A percentile compares a stretch with the other conserved stretches of the same genome.
Evolutionary conservation across 30 jellyfish, hydroid and myxozoan species (phyloP).

Genomic region (Phacellophora camtschatica): DNA sequence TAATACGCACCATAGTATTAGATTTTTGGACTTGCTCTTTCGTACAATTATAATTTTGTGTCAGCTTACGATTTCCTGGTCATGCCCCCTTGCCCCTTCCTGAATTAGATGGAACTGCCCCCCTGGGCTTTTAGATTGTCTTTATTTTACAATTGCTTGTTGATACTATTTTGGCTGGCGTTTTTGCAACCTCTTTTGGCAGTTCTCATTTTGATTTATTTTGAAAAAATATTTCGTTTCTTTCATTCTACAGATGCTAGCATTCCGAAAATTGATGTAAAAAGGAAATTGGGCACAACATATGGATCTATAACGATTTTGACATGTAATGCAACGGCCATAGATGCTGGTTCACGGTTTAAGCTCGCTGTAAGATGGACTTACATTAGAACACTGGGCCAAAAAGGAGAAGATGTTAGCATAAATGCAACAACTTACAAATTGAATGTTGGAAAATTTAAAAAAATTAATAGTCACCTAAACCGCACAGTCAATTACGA

Average conservation of each 20-base stretch:
- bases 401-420: slow-evolving; percentile 1
- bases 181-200: too few species aligned
- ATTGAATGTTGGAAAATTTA: neutral
- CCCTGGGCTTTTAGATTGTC: too few species aligned
- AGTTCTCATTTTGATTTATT: too few species aligned
- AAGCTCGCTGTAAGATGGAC: neutral
- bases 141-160: too few species aligned
- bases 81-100: too few species aligned
- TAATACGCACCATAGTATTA: too few species aligned
- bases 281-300: neutral
- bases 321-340: slow-evolving; percentile 14
- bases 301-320: slow-evolving; percentile 6
- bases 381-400: neutral
- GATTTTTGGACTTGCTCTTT: too few species aligned
- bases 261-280: slow-evolving; percentile 10
- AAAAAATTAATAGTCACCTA: slow-evolving; percentile 6
- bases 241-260: neutral
- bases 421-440: neutral
- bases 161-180: too few species aligned
- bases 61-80: too few species aligned
- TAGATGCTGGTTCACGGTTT: neutral
- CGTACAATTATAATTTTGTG: too few species aligned
- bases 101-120: too few species aligned
- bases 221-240: too few species aligned
- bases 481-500: neutral